A percentile compares a stretch with the other conserved stretches of the same genome.
phyloP scores from a whole-genome alignment of 1,140 invertebrate genomes.

The Wiebesia pumilae region DNA sequence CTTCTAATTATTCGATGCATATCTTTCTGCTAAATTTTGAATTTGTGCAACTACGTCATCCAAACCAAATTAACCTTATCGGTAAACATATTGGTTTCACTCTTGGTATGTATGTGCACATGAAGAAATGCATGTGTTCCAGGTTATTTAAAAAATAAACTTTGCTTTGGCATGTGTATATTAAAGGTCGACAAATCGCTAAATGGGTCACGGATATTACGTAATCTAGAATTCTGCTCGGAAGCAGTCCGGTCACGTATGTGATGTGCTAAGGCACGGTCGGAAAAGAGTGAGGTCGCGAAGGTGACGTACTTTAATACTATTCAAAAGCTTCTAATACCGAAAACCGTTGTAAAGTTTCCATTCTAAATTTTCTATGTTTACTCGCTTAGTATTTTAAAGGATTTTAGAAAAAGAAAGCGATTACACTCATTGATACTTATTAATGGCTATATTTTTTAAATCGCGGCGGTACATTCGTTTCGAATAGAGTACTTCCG shows the following conservation, averaged over 20 bases:
- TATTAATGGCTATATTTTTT: background rate
- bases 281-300: background rate
- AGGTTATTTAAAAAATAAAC: background rate
- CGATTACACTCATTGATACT: background rate
- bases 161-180: background rate
- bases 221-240: background rate
- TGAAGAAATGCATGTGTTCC: background rate
- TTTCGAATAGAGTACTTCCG: background rate
- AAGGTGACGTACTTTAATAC: background rate
- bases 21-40: too few species aligned
- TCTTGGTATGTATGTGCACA: too few species aligned
- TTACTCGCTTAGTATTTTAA: too few species aligned
- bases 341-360: background rate
- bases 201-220: background rate
- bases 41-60: too few species aligned
- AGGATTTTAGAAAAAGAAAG: background rate
- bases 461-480: background rate
- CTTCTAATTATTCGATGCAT: too few species aligned
- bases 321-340: background rate
- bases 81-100: too few species aligned
- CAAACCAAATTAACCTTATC: too few species aligned
- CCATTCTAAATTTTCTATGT: background rate
- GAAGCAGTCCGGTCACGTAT: background rate
- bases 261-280: background rate
- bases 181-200: background rate